Evolutionary conservation across 2,888 invertebrate species (phyloP).

Genomic region (Tineola bisselliella): DNA sequence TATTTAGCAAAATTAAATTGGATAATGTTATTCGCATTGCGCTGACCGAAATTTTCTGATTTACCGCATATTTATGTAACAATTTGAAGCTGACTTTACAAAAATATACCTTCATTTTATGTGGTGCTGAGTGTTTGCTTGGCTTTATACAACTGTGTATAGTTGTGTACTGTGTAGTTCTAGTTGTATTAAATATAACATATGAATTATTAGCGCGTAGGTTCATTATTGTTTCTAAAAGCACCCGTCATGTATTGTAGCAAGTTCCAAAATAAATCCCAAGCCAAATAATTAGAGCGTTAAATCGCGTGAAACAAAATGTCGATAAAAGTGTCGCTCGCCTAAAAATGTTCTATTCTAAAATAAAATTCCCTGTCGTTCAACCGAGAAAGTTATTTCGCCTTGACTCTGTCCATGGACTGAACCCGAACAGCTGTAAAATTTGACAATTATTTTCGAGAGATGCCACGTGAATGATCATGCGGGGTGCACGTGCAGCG

Average conservation of each 20-base stretch:
- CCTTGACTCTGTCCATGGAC: conserved; percentile 7
- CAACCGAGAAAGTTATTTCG: background rate
- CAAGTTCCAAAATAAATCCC: too few species aligned
- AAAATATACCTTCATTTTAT: too few species aligned
- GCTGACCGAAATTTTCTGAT: background rate
- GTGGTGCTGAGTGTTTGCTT: too few species aligned
- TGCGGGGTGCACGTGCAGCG: background rate
- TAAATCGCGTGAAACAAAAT: background rate
- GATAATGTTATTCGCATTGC: background rate
- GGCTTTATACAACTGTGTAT: too few species aligned
- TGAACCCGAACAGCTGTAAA: background rate
- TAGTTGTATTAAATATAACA: too few species aligned
- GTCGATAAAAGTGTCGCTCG: background rate
- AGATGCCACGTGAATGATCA: background rate
- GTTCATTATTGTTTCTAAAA: too few species aligned
- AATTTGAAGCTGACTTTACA: background rate
- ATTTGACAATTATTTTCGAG: background rate
- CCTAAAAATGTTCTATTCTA: background rate
- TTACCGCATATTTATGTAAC: background rate
- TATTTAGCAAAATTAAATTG: background rate
- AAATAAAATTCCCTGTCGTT: conserved; percentile 6
- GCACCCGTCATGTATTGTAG: too few species aligned
- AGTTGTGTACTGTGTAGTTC: too few species aligned
- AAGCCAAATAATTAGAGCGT: background rate
- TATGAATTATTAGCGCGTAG: too few species aligned